Base-by-base conservation (phyloP, 2,113 vertebrate species). In the Calonectris borealis region DNA sequence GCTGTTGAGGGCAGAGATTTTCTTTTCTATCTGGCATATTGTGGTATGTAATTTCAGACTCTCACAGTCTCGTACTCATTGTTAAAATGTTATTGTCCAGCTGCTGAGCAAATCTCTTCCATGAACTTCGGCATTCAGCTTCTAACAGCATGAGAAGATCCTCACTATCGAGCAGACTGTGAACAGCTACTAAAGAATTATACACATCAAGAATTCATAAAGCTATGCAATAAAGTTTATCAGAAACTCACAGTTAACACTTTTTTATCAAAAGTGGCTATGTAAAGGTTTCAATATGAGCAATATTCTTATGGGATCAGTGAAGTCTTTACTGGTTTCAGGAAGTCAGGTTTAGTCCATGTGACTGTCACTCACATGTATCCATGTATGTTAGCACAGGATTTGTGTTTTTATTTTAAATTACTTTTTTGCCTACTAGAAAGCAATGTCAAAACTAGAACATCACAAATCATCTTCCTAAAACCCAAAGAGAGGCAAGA, bases 401-500 rank as follows among this genome's bases (percentile, higher is more conserved):
- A 79, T 91, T 95, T 66, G 17, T 86, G 75, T 73, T 75, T 96
- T 93, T 71, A 83, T 94, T 96, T 89, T 80, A 90, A 88, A 83
- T 85, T 72, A 92, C 27, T 49, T 96, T 91, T 54, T 38, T 11
- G 4, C 17, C 13, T 29, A 68, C 29, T 73, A 76, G 76, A 88
- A n/a, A 65, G 10, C 42, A 36, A 38, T 6, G 11, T 21, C 7
- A 4, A 49, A 95, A 85, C 22, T 29, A 49, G 49, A 62, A 79
- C 79, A 77, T 89, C 22, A 52, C 1, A 6, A 52, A 76, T 36
- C 57, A 42, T 85, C 75, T 94, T 80, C 36, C 46, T 72, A 88
- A 96, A 88, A 86, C 16, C 58, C 58, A 51, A 57, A 69, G n/a
- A 5, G 1, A 83, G 22, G 22, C 36, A 49, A 76, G 62, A 76